A percentile compares a stretch with the other conserved stretches of the same genome.
Conservation (phyloP, 2,113 vertebrate genomes). For the Clarias batrachus region DNA sequence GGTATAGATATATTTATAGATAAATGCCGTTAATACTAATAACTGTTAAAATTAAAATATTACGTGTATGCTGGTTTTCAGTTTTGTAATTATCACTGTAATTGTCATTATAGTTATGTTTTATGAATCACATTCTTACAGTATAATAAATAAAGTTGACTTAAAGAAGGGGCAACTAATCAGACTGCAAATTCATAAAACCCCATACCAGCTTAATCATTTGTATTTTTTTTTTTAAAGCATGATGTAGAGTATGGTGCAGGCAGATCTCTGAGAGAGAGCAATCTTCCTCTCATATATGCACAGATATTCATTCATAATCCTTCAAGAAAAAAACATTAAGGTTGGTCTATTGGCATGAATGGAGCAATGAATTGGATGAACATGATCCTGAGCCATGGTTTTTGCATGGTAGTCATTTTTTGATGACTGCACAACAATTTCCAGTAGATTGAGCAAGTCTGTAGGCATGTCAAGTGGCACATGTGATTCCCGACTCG, state of each 20-base stretch:
- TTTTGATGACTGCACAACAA: conserved; percentile 24
- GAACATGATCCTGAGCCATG: conserved; percentile 23
- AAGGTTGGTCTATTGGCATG: conserved; percentile 8
- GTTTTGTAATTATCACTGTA: neutral
- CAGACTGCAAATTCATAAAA: neutral
- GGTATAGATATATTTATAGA: too few relatives aligned
- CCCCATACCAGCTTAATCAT: neutral
- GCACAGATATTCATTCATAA: neutral
- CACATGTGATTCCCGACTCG: conserved; percentile 63
- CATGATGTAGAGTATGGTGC: neutral
- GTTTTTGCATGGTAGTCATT: conserved; percentile 15
- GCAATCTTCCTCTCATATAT: neutral
- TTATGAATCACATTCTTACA: neutral
- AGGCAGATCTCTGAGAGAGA: neutral
- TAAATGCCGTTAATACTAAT: neutral
- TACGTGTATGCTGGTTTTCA: neutral
- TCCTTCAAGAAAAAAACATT: conserved; percentile 1
- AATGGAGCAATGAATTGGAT: neutral
- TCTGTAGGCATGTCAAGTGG: conserved; percentile 48
- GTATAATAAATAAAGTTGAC: neutral
- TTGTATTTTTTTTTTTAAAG: neutral
- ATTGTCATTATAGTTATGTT: neutral
- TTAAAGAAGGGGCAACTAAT: neutral
- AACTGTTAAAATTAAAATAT: neutral
- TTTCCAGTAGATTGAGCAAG: conserved; percentile 9